Conservation (phyloP, 2,888 invertebrate genomes). For the Amorpha juglandis region DNA sequence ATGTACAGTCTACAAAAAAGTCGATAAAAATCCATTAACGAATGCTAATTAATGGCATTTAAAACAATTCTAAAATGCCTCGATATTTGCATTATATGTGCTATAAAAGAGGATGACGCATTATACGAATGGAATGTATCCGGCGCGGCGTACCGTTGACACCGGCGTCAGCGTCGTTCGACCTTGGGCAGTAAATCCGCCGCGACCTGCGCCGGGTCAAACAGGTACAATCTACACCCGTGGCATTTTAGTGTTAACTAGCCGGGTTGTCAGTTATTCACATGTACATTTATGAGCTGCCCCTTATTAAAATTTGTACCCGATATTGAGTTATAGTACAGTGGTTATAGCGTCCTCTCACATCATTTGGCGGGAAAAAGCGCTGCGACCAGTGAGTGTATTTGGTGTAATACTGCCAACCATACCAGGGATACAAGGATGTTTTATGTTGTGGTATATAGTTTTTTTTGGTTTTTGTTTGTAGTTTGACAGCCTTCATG, state of each 20-base stretch:
- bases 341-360: too few species aligned
- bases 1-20: not conserved
- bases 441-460: too few species aligned
- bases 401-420: too few species aligned
- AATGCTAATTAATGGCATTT: not conserved
- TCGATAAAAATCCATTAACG: not conserved
- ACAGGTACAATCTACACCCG: constrained; percentile 36
- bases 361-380: too few species aligned
- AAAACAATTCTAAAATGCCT: not conserved
- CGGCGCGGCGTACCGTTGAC: constrained; percentile 48
- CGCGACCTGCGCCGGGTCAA: constrained; percentile 52
- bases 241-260: constrained; percentile 45
- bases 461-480: too few species aligned
- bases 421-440: too few species aligned
- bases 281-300: not conserved
- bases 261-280: constrained; percentile 21
- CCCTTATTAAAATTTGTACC: not conserved
- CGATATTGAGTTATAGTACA: too few species aligned
- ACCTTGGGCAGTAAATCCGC: constrained; percentile 56
- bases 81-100: not conserved
- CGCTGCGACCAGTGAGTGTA: too few species aligned
- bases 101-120: constrained; percentile 44
- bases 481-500: too few species aligned
- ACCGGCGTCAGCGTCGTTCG: constrained; percentile 39
- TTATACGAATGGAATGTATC: constrained; percentile 48